phyloP scores from a whole-genome alignment of 2,113 vertebrate species.

The Mobula hypostoma region DNA sequence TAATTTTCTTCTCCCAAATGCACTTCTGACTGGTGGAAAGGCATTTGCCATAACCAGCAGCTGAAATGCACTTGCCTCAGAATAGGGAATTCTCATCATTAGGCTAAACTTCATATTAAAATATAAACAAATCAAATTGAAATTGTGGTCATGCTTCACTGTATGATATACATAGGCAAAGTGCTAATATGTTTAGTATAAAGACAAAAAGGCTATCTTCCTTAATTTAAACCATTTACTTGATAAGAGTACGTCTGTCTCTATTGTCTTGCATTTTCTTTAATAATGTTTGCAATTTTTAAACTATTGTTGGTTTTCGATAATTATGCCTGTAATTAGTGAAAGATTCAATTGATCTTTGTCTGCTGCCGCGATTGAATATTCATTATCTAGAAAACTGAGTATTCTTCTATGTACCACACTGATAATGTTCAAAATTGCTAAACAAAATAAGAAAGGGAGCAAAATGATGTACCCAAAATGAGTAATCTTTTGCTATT shows the following conservation, averaged over 20 bases:
- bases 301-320: background rate
- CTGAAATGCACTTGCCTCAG: background rate
- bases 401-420: background rate
- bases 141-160: background rate
- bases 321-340: background rate
- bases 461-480: no score
- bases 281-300: slow-evolving; percentile 7
- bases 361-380: background rate
- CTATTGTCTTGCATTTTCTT: background rate
- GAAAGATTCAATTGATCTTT: background rate
- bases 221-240: background rate
- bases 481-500: background rate
- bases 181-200: background rate
- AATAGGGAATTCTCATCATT: background rate
- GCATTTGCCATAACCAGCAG: no score
- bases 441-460: background rate
- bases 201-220: background rate
- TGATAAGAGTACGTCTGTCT: background rate
- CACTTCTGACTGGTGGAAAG: background rate
- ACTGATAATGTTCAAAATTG: background rate
- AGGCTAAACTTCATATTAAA: no score
- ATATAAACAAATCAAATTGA: background rate
- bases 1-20: background rate
- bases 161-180: background rate
- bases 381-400: background rate